These are phyloP conservation scores for Caenorhabditis sp. DNA, from an alignment of 2,888 invertebrate species.

Conservation along the genomic window DNA sequence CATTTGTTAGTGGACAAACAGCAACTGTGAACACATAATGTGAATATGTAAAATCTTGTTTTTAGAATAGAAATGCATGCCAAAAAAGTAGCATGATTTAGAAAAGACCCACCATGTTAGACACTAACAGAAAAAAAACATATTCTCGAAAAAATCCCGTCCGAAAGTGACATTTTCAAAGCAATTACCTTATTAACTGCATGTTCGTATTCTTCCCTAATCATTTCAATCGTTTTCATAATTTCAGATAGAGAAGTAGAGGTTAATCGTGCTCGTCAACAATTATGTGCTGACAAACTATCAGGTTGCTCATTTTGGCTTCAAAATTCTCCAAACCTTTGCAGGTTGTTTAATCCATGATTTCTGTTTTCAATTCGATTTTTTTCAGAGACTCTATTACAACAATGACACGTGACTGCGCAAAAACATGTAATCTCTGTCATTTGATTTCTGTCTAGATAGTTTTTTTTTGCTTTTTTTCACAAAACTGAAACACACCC, in stretches of 20 bases:
- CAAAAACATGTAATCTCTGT: constrained; percentile 56
- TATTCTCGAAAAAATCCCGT: too few relatives aligned
- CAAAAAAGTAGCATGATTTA: too few relatives aligned
- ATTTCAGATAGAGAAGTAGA: constrained; percentile 38
- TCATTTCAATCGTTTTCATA: neutral
- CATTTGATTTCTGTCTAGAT: constrained; percentile 44
- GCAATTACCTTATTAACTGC: too few relatives aligned
- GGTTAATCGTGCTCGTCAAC: constrained; percentile 31
- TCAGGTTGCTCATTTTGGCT: constrained; percentile 49
- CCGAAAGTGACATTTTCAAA: too few relatives aligned
- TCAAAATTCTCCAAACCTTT: constrained; percentile 33
- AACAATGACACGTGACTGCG: constrained; percentile 64
- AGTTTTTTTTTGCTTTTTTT: too few relatives aligned
- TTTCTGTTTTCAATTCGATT: neutral
- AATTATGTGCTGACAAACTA: constrained; percentile 41
- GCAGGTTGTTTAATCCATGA: constrained; percentile 23
- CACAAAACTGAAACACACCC: too few relatives aligned
- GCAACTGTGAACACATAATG: neutral
- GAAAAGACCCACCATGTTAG: too few relatives aligned
- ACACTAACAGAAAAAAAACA: too few relatives aligned
- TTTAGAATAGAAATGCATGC: constrained; percentile 14
- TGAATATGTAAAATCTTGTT: constrained; percentile 3
- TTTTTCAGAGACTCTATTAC: constrained; percentile 51
- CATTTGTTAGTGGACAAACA: constrained; percentile 2
- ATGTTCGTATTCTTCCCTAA: neutral